Base-by-base conservation (phyloP, 2,113 vertebrate genomes). In the Vicugna pacos region DNA sequence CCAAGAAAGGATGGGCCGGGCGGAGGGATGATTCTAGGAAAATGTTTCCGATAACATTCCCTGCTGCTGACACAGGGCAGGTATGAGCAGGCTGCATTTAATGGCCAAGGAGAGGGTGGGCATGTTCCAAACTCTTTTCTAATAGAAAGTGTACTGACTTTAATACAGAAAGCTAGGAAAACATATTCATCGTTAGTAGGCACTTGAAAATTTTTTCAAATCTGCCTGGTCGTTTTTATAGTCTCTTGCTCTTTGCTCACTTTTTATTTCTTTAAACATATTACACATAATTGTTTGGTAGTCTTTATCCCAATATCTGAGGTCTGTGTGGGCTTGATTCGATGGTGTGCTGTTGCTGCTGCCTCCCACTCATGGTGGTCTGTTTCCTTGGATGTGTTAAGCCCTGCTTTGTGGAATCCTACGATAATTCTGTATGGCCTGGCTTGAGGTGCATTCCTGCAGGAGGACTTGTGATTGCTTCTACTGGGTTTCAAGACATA, bases 181-280 rank as follows among this genome's bases (percentile, higher is more conserved):
- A 46, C 13, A 22, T 86, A 16, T 50, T 65, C 54, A 22, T 58
- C 54, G 26, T 93, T 24, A 38, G 12, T 30, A 50, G 19, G 46
- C 15, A 54, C 24, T 67, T 12, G 56, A 58, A 64, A 72, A 65
- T 75, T 93, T 93, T 84, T 91, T 70, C 52, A 87, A n/a, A 28
- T 82, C 67, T 62, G 32, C 42, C 14, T 30, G 5, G 38, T 92
- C 32, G 32, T 89, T 89, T 91, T 87, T 50, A 70, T 42, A 20
- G 60, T 64, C 11, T 70, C 26, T 89, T 58, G 26, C 15, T 89
- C n/a, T 85, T 89, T 2, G 22, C 28, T 54, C 46, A 19, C 58
- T 64, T 80, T 46, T 84, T 81, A n/a, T 65, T n/a, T 87, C 87
- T 95, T 62, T 77, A 62, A 82, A 56, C 46, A 30, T 46, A 48